These are phyloP conservation scores for Nautilus pompilius DNA, from an alignment of 1,140 invertebrate species.

Conservation along the genomic window DNA sequence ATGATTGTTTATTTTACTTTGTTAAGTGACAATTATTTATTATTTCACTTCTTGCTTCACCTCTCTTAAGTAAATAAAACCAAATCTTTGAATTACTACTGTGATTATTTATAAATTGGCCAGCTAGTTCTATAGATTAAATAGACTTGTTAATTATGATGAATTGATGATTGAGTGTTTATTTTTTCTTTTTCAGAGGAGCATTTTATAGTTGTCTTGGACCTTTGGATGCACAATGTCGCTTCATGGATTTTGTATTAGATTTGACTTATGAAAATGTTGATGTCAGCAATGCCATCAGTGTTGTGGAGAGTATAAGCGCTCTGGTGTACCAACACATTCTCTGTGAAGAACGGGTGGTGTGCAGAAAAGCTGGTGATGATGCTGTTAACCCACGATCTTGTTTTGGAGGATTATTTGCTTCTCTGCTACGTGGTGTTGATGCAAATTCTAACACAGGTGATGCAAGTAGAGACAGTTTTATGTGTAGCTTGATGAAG, in stretches of 20 bases:
- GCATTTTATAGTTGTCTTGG: constrained; percentile 69
- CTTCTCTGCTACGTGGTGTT: constrained; percentile 65
- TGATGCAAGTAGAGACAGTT: constrained; percentile 64
- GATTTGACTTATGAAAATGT: constrained; percentile 67
- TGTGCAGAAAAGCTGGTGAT: constrained; percentile 46
- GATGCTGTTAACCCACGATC: constrained; percentile 53
- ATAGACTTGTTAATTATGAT: too few relatives aligned
- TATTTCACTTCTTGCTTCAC: too few relatives aligned
- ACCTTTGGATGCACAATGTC: constrained; percentile 78
- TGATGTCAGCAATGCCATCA: constrained; percentile 70
- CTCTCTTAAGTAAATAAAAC: too few relatives aligned
- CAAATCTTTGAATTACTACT: too few relatives aligned
- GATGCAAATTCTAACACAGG: constrained; percentile 59
- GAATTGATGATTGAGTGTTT: too few relatives aligned
- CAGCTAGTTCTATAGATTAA: too few relatives aligned
- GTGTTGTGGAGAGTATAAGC: constrained; percentile 72
- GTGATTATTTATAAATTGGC: too few relatives aligned
- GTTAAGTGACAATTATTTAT: too few relatives aligned
- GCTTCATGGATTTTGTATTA: constrained; percentile 67
- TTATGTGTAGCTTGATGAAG: constrained; percentile 70
- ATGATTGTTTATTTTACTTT: too few relatives aligned
- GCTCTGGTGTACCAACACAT: constrained; percentile 63
- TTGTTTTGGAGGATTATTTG: constrained; percentile 65
- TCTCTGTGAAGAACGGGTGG: constrained; percentile 61
- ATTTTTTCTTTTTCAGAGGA: constrained; percentile 56